Evolutionary conservation across 2,113 vertebrate species (phyloP), one percentile per base, ranked within the genome.

Genomic region (Chaetodon trifascialis): DNA sequence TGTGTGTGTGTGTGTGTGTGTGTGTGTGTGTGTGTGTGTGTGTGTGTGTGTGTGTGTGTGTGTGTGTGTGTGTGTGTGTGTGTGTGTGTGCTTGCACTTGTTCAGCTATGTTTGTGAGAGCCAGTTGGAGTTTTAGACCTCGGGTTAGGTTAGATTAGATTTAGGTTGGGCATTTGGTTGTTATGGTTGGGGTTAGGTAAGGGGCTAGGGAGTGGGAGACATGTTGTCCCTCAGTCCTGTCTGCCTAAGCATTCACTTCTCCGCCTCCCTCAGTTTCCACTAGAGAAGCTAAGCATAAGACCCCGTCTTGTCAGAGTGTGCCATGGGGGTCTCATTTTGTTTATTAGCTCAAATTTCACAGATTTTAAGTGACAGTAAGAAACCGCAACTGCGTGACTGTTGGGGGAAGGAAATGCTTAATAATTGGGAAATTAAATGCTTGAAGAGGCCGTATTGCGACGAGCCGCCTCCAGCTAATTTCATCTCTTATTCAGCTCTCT

Each of bases 341-440:
- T 91, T 86, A 87, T 83, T 73, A 78, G 54, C 65, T 78, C 46
- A 60, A 65, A 80, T 76, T 87, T 86, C 80, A 70, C 38, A 68
- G n/a, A 56, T 44, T 84, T 87, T 74, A 80, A 80, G 84, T 86
- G 87, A 84, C 86, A 83, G 63, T 87, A 83, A 88, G 86, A 74
- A 80, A 80, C 56, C 65, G 49, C 74, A 69, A 76, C 72, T 42
- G 15, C 0, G 67, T 34, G 71, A 25, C 84, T 73, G 65, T 76
- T 52, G 55, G 70, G 12, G 17, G 0, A 59, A 63, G 59, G 51
- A 73, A 82, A 78, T 64, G 52, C 66, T 79, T 84, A 79, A 92
- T 88, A 87, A 93, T 88, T 87, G 68, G 69, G 66, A 89, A 88
- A 91, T 93, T 52, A 93, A 91, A 88, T 83, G 82, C 81, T 89